Percentiles rank a stretch among this genome's conserved stretches.
Conservation (phyloP, 2,888 invertebrate genomes). For the Eupithecia abbreviata region DNA sequence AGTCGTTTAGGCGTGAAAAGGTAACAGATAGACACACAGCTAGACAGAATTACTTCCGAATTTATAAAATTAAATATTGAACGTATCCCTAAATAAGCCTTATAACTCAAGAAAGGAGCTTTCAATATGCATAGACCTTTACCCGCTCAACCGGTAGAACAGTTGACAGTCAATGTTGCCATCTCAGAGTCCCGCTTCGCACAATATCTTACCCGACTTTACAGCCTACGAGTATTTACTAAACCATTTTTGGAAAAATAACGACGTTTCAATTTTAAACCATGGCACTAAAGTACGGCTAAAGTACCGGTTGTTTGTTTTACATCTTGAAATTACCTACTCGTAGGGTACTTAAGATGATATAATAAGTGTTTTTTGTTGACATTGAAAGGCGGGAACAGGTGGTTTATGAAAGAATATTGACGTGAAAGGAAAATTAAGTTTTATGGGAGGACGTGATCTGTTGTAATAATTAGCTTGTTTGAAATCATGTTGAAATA, state of each 20-base stretch:
- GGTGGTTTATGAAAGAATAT: not conserved
- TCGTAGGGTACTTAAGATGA: conserved; percentile 17
- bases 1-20: not conserved
- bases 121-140: conserved; percentile 11
- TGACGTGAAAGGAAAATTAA: conserved; percentile 11
- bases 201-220: conserved; percentile 62
- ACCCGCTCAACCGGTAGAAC: conserved; percentile 12
- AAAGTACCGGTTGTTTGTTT: conserved; percentile 17
- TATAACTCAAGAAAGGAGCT: not conserved
- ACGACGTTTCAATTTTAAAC: conserved; percentile 35
- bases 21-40: not conserved
- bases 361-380: conserved; percentile 21
- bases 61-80: too few species aligned
- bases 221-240: conserved; percentile 59
- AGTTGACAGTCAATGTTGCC: conserved; percentile 62
- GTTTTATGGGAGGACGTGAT: conserved; percentile 19
- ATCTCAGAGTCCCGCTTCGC: conserved; percentile 54
- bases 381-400: not conserved
- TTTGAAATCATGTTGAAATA: not conserved
- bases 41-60: too few species aligned
- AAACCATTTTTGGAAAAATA: conserved; percentile 61
- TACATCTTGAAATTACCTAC: conserved; percentile 22
- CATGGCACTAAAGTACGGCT: not conserved
- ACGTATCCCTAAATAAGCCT: not conserved
- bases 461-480: not conserved